These are phyloP conservation scores for Anoplolepis gracilipes DNA, from an alignment of 1,140 invertebrate species.

Conservation along the genomic window DNA sequence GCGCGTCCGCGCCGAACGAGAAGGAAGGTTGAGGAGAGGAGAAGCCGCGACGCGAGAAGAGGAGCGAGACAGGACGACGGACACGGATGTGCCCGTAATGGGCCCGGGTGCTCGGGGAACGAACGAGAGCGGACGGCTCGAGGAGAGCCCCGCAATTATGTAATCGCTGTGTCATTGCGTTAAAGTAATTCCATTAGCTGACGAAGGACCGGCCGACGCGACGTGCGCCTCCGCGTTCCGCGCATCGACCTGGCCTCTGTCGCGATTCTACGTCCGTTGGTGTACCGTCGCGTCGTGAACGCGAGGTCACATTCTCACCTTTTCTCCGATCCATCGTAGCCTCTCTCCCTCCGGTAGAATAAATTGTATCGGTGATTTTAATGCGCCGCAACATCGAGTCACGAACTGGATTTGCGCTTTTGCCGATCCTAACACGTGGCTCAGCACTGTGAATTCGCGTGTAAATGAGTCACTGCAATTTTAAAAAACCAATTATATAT, in stretches of 20 bases:
- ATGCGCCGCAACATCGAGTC: constrained; percentile 44
- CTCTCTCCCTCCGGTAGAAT: constrained; percentile 28
- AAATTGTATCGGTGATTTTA: constrained; percentile 66
- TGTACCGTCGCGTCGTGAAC: background rate
- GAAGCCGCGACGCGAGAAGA: background rate
- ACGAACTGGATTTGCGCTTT: constrained; percentile 48
- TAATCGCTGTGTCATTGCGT: constrained; percentile 85
- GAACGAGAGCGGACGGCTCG: constrained; percentile 65
- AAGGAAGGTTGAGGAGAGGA: constrained; percentile 6
- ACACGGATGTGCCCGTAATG: constrained; percentile 64
- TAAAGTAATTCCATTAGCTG: constrained; percentile 85
- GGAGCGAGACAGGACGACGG: constrained; percentile 44
- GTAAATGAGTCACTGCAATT: background rate
- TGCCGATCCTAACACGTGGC: background rate
- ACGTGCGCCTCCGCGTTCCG: constrained; percentile 3
- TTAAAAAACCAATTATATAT: background rate
- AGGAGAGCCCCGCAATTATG: constrained; percentile 80
- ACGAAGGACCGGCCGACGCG: constrained; percentile 71
- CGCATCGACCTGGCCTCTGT: constrained; percentile 4
- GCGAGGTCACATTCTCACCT: constrained; percentile 70
- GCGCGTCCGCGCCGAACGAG: constrained; percentile 33
- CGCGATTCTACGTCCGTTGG: constrained; percentile 1
- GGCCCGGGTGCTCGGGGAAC: constrained; percentile 58
- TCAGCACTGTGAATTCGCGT: background rate
- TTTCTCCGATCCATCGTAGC: constrained; percentile 18